Evolutionary conservation across 2,888 invertebrate genomes (phyloP), one percentile per base, ranked within the genome.

Genomic region (Anthrax anthrax): DNA sequence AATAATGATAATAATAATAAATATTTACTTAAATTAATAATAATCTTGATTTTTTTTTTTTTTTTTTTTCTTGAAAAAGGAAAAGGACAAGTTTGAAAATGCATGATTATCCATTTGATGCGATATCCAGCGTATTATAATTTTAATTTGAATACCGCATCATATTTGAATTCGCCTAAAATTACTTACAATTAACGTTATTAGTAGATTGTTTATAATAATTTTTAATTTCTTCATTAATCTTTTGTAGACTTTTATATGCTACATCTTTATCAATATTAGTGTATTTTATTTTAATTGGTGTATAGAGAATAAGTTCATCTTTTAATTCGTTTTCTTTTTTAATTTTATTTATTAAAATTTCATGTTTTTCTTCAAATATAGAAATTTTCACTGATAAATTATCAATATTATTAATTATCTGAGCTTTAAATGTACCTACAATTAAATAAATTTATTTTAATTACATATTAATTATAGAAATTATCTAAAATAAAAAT

Each of bases 361-460:
- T 50, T 6, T 57, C 56, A 1, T 54, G 44, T 48, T 66, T 67
- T 0, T 60, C 48, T 18, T 62, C 54, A 4, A 65, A 52, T 16
- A 67, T 45, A 50, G 58, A 53, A 16, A 56, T 55, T 43, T 56
- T 60, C 0, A 59, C 52, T 32, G 52, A 50, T 0, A 57, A 53
- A 4, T 53, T 49, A n/a, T 60, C 53, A 12, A 55, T 44, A 37
- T 59, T 60, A 40, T 62, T 57, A 43, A 57, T 55, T 8, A 61
- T 48, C 42, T 56, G 57, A 9, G 60, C 59, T 16, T 50, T 52
- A 53, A 64, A 59, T 46, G 65, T 62, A 48, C 62, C 67, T 67
- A 19, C 9, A 39, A 45, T 9, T 5, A 18, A 32, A 29, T n/a
- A 19, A 27, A 37, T 13, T 12, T 2, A 12, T 4, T 32, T 32